A percentile compares a stretch with the other conserved stretches of the same genome.
Evolutionary conservation across 1,140 invertebrate genomes (phyloP).

Genomic region (Pogonognathellus flavescens): DNA sequence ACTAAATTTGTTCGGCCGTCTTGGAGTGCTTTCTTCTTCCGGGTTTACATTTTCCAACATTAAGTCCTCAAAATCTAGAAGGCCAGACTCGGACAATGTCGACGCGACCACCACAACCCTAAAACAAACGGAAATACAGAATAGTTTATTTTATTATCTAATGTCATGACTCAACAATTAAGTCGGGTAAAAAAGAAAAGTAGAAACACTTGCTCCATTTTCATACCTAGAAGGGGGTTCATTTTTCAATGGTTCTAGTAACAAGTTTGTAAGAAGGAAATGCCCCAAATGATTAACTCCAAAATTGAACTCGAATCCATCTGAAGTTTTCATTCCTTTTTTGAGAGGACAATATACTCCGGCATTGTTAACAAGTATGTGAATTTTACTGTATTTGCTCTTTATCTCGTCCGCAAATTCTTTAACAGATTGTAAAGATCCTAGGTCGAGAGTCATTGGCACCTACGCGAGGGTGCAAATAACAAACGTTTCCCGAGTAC

Average conservation of each 20-base stretch:
- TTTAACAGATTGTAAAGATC: constrained; percentile 68
- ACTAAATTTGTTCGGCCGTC: constrained; percentile 68
- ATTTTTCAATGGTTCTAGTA: constrained; percentile 79
- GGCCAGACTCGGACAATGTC: constrained; percentile 75
- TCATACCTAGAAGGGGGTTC: constrained; percentile 76
- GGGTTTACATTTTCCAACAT: constrained; percentile 75
- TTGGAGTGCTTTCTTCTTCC: constrained; percentile 69
- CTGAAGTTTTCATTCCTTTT: constrained; percentile 75
- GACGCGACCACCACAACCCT: constrained; percentile 76
- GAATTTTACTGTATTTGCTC: constrained; percentile 68
- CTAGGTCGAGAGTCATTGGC: constrained; percentile 68
- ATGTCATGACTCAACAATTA: too few species aligned
- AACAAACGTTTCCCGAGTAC: constrained; percentile 74
- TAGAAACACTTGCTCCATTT: too few species aligned
- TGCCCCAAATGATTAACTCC: constrained; percentile 86
- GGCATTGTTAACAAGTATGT: constrained; percentile 74
- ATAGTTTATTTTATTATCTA: too few species aligned
- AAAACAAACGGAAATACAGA: constrained; percentile 52
- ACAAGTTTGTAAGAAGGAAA: constrained; percentile 85
- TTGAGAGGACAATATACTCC: constrained; percentile 74
- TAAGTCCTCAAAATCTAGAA: constrained; percentile 81
- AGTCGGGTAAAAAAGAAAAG: too few species aligned
- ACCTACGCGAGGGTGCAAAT: too few species aligned
- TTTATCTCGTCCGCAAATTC: constrained; percentile 68
- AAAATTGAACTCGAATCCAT: constrained; percentile 87